These are phyloP conservation scores for Pollachius pollachius DNA, from an alignment of 2,113 vertebrate species.

Conservation along the genomic window DNA sequence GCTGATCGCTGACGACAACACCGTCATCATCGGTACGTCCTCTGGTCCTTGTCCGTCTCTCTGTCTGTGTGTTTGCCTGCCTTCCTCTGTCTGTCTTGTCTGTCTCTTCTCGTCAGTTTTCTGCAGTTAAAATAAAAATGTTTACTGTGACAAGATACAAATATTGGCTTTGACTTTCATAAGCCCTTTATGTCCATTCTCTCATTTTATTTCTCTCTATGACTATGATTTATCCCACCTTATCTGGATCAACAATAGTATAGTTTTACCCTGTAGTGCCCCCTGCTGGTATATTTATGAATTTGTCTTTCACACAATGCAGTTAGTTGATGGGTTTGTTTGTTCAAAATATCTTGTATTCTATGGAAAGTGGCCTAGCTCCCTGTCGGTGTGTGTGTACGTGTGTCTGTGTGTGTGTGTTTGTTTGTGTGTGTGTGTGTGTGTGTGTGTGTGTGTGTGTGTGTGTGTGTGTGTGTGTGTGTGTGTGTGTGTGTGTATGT, in stretches of 20 bases:
- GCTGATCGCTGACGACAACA: constrained; percentile 94
- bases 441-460: constrained; percentile 16
- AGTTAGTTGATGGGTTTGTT: no score
- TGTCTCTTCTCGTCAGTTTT: not conserved
- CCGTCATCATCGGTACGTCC: constrained; percentile 91
- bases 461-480: not conserved
- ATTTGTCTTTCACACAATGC: not conserved
- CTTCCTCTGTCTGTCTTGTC: constrained; percentile 24
- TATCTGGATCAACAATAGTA: no score
- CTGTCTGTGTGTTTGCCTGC: not conserved
- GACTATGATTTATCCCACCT: no score
- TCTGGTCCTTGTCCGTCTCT: not conserved
- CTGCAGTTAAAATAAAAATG: not conserved
- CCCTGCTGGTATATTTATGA: constrained; percentile 34
- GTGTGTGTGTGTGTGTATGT: constrained; percentile 1
- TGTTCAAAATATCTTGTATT: no score
- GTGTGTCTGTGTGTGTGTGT: not conserved
- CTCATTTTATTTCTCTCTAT: no score
- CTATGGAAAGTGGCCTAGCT: no score
- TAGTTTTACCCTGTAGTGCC: constrained; percentile 21
- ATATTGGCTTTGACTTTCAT: no score
- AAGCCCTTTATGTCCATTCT: no score
- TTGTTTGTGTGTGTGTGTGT: constrained; percentile 2
- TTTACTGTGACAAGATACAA: no score
- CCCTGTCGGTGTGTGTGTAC: not conserved